A percentile compares a stretch with the other conserved stretches of the same genome.
These are phyloP conservation scores for Helostoma temminkii DNA, from an alignment of 2,797 vertebrate species.

Conservation along the genomic window DNA sequence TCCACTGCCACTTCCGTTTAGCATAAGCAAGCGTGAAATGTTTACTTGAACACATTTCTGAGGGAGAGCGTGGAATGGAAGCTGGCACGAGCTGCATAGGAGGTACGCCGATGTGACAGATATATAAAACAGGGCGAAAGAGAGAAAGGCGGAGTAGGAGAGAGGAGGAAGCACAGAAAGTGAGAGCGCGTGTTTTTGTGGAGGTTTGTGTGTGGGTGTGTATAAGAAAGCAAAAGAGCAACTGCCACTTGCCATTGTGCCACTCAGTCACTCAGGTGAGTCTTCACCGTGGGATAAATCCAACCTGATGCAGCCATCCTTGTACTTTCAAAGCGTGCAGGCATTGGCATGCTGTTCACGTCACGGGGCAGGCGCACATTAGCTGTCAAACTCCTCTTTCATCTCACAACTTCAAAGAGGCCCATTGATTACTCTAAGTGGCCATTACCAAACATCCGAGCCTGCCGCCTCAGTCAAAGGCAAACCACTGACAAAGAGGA, in stretches of 20 bases:
- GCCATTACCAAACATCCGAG: constrained; percentile 86
- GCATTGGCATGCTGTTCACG: constrained; percentile 85
- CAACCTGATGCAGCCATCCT: constrained; percentile 77
- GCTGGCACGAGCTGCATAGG: constrained; percentile 80
- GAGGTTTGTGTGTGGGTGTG: not conserved
- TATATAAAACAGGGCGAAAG: constrained; percentile 79
- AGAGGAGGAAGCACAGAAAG: constrained; percentile 36
- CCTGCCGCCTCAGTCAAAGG: constrained; percentile 76
- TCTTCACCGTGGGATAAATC: constrained; percentile 80
- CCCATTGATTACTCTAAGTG: constrained; percentile 89
- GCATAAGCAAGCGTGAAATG: constrained; percentile 86
- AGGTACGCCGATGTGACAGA: constrained; percentile 81
- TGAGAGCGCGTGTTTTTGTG: constrained; percentile 1
- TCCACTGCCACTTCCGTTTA: constrained; percentile 84
- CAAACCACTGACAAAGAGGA: constrained; percentile 74
- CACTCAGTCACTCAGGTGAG: constrained; percentile 71
- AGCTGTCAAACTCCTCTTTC: constrained; percentile 87
- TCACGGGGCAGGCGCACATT: constrained; percentile 84
- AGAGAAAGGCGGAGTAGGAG: constrained; percentile 55
- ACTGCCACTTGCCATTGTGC: constrained; percentile 78
- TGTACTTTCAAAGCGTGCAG: constrained; percentile 81
- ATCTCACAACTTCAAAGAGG: constrained; percentile 86
- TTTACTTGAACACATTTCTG: constrained; percentile 85
- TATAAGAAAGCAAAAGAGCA: constrained; percentile 61
- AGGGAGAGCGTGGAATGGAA: constrained; percentile 79